These are phyloP conservation scores for Pseudorhiza aurosa DNA, from an alignment of 30 jellyfish, hydroid and myxozoan species.

Conservation along the genomic window DNA sequence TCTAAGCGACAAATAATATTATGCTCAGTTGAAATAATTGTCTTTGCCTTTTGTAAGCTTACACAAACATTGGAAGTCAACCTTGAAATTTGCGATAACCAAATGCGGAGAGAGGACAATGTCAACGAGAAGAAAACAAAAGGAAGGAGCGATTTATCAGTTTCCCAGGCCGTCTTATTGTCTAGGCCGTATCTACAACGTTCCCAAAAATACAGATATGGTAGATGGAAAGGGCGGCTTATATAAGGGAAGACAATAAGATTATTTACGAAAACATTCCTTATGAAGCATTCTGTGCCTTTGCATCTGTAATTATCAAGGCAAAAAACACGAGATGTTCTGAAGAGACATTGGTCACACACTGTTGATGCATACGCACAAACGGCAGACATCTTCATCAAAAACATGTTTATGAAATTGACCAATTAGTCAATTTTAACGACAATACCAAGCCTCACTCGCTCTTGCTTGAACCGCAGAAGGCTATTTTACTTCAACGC, in stretches of 20 bases:
- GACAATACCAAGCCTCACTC: too few species aligned
- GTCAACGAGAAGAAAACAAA: not conserved
- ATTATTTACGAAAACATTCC: not conserved
- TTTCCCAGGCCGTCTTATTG: constrained; percentile 26
- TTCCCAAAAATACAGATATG: not conserved
- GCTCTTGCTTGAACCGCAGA: too few species aligned
- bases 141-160: not conserved
- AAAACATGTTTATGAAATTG: too few species aligned
- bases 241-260: not conserved
- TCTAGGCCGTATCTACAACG: not conserved
- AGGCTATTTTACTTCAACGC: too few species aligned
- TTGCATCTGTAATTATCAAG: too few species aligned
- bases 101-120: not conserved
- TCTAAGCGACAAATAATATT: not conserved
- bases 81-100: not conserved
- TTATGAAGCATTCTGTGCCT: too few species aligned
- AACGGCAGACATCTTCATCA: too few species aligned
- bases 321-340: too few species aligned
- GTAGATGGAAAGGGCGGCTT: not conserved
- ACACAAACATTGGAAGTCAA: not conserved
- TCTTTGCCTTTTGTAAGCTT: constrained; percentile 1
- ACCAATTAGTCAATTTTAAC: too few species aligned
- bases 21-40: constrained; percentile 12
- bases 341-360: too few species aligned
- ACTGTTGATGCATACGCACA: too few species aligned